A percentile compares a stretch with the other conserved stretches of the same genome.
Conservation (phyloP, 2,113 vertebrate species). For the Pterophyllum scalare region DNA sequence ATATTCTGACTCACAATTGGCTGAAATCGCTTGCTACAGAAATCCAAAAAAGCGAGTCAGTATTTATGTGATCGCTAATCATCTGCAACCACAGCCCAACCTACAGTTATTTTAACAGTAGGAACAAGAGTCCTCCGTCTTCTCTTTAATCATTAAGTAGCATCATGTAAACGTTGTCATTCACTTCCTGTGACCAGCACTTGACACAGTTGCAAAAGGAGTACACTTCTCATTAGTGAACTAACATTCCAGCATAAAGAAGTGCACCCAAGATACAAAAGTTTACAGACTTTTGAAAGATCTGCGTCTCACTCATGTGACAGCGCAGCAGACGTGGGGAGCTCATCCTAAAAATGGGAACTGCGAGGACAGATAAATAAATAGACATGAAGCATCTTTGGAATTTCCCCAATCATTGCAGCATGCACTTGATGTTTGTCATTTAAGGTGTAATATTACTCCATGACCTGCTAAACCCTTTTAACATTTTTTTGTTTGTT, state of each 20-base stretch:
- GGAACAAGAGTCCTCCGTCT: constrained; percentile 29
- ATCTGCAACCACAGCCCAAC: constrained; percentile 64
- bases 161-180: constrained; percentile 13
- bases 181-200: constrained; percentile 5
- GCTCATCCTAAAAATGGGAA: constrained; percentile 44
- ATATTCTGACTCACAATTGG: constrained; percentile 51
- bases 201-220: constrained; percentile 9
- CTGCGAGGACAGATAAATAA: neutral
- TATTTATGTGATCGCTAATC: constrained; percentile 70
- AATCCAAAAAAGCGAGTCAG: constrained; percentile 56
- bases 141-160: constrained; percentile 12
- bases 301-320: neutral
- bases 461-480: neutral
- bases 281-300: constrained; percentile 5
- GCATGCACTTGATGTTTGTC: constrained; percentile 14
- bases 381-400: neutral
- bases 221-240: neutral
- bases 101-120: constrained; percentile 35
- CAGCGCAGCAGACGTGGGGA: neutral
- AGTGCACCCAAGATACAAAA: neutral
- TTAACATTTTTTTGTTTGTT: neutral
- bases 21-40: constrained; percentile 41
- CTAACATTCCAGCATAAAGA: neutral
- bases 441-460: neutral
- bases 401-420: constrained; percentile 13